Conservation (phyloP, 1,140 invertebrate genomes). For the Eupristina koningsbergeri region DNA sequence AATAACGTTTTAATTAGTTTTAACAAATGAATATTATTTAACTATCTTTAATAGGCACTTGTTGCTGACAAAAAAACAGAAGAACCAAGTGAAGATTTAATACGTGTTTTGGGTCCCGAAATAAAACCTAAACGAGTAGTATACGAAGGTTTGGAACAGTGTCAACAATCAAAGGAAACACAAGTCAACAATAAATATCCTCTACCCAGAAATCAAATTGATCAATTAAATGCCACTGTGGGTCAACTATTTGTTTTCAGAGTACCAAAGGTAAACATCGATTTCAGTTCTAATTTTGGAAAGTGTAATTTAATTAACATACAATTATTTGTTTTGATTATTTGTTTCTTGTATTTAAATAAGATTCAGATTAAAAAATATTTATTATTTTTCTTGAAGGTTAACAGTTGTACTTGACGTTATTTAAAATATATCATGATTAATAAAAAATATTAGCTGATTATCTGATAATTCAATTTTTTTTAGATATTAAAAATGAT, state of each 20-base stretch:
- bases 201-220: slow-evolving; percentile 86
- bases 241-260: slow-evolving; percentile 85
- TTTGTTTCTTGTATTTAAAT: no score
- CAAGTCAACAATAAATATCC: slow-evolving; percentile 79
- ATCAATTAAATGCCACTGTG: slow-evolving; percentile 85
- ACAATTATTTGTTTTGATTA: no score
- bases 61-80: slow-evolving; percentile 74
- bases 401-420: no score
- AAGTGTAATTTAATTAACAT: no score
- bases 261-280: slow-evolving; percentile 80
- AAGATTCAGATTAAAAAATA: no score
- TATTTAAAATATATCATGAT: no score
- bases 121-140: slow-evolving; percentile 78
- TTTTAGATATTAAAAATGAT: no score
- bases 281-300: slow-evolving; percentile 5
- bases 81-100: slow-evolving; percentile 75
- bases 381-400: no score
- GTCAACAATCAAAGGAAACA: slow-evolving; percentile 74
- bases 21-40: background rate
- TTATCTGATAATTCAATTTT: no score
- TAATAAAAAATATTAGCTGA: no score
- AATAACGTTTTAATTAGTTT: no score
- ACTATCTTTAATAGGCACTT: slow-evolving; percentile 71
- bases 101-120: slow-evolving; percentile 76
- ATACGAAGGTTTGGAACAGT: slow-evolving; percentile 78